Evolutionary conservation across 1,140 invertebrate genomes (phyloP).

Genomic region (Hydropsyche tenuis): DNA sequence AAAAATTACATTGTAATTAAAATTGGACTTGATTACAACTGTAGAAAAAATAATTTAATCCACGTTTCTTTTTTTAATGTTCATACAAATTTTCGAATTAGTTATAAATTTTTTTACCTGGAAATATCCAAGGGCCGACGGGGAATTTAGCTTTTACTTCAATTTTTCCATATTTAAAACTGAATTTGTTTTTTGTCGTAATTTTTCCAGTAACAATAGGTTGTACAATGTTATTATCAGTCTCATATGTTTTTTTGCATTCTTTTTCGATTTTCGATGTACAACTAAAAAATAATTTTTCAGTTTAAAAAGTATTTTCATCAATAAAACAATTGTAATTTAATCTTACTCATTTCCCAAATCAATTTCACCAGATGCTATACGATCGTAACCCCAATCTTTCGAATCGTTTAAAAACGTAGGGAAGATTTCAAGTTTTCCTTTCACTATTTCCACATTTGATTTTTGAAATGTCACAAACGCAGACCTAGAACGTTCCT

Average conservation of each 20-base stretch:
- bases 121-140: conserved; percentile 79
- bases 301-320: too few species aligned
- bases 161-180: conserved; percentile 74
- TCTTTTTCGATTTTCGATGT: background rate
- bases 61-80: too few species aligned
- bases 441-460: background rate
- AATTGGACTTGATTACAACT: too few species aligned
- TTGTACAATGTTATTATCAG: conserved; percentile 67
- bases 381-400: background rate
- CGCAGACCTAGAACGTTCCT: too few species aligned
- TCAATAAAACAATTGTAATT: too few species aligned
- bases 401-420: background rate
- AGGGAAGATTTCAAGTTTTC: conserved; percentile 28
- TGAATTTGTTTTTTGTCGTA: conserved; percentile 70
- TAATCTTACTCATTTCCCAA: background rate
- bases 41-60: too few species aligned
- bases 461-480: conserved; percentile 50
- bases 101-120: too few species aligned
- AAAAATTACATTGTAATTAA: too few species aligned
- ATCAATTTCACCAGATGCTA: background rate
- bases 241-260: conserved; percentile 4
- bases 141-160: conserved; percentile 79
- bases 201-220: conserved; percentile 75
- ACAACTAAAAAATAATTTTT: conserved; percentile 20
- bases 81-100: too few species aligned